A percentile compares a stretch with the other conserved stretches of the same genome.
Evolutionary conservation across 2,888 invertebrate species (phyloP).

Genomic region (Sesamia inferens): DNA sequence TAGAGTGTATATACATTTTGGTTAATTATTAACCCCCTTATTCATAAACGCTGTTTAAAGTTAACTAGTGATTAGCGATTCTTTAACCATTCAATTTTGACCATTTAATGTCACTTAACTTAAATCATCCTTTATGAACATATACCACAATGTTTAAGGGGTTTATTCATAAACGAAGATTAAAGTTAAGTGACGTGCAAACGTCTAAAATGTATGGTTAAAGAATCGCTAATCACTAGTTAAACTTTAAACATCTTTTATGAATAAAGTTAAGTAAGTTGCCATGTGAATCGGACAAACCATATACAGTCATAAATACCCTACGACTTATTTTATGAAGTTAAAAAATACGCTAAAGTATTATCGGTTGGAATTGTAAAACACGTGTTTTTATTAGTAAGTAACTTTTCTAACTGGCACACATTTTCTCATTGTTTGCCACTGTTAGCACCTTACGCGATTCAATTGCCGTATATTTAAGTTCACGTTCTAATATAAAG

Average conservation of each 20-base stretch:
- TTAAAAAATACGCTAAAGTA: neutral
- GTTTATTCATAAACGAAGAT: too few species aligned
- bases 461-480: conserved; percentile 44
- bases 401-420: conserved; percentile 16
- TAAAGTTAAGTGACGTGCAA: too few species aligned
- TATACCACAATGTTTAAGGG: too few species aligned
- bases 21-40: conserved; percentile 9
- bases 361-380: conserved; percentile 13
- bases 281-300: neutral
- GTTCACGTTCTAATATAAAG: conserved; percentile 39
- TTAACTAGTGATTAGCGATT: too few species aligned
- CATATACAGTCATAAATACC: neutral
- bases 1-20: conserved; percentile 5
- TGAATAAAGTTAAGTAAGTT: too few species aligned
- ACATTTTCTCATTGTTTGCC: conserved; percentile 35
- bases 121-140: too few species aligned
- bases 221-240: too few species aligned
- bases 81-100: too few species aligned
- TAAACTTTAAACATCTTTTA: too few species aligned
- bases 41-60: too few species aligned
- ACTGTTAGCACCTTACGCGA: conserved; percentile 32
- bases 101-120: too few species aligned
- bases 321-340: neutral
- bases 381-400: conserved; percentile 24
- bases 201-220: too few species aligned